These are phyloP conservation scores for Atherix ibis DNA, from an alignment of 2,888 invertebrate genomes.

Conservation along the genomic window DNA sequence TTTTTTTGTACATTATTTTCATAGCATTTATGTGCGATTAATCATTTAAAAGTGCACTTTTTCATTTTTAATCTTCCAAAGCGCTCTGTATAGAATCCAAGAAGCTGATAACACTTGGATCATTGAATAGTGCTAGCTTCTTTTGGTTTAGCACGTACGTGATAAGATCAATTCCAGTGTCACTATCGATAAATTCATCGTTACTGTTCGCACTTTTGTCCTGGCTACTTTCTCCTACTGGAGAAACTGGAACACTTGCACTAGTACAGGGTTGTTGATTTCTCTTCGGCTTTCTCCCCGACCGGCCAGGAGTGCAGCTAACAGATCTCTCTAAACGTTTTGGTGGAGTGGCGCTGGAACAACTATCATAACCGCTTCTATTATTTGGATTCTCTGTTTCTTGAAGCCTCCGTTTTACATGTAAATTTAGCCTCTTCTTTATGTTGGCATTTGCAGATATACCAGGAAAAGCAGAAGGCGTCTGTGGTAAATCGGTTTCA, in stretches of 20 bases:
- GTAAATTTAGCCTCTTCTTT: slow-evolving; percentile 26
- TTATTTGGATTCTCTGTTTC: slow-evolving; percentile 14
- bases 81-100: slow-evolving; percentile 21
- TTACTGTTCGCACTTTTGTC: slow-evolving; percentile 14
- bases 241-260: background rate
- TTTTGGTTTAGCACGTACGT: slow-evolving; percentile 24
- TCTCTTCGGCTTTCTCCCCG: slow-evolving; percentile 9
- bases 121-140: slow-evolving; percentile 22
- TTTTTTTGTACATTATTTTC: no score
- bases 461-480: slow-evolving; percentile 9
- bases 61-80: no score
- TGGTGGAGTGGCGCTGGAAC: background rate
- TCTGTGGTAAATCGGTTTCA: slow-evolving; percentile 1
- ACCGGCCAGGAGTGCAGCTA: slow-evolving; percentile 6
- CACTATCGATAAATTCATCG: slow-evolving; percentile 18
- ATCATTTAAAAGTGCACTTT: no score
- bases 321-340: background rate
- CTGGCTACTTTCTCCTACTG: slow-evolving; percentile 17
- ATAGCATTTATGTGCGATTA: no score
- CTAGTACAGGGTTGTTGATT: slow-evolving; percentile 10
- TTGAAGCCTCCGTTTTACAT: slow-evolving; percentile 27
- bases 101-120: slow-evolving; percentile 24
- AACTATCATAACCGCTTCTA: background rate
- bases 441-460: slow-evolving; percentile 18
- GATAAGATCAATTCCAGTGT: slow-evolving; percentile 25